Conservation (phyloP, 2,797 vertebrate genomes). For the Poecilia picta region DNA sequence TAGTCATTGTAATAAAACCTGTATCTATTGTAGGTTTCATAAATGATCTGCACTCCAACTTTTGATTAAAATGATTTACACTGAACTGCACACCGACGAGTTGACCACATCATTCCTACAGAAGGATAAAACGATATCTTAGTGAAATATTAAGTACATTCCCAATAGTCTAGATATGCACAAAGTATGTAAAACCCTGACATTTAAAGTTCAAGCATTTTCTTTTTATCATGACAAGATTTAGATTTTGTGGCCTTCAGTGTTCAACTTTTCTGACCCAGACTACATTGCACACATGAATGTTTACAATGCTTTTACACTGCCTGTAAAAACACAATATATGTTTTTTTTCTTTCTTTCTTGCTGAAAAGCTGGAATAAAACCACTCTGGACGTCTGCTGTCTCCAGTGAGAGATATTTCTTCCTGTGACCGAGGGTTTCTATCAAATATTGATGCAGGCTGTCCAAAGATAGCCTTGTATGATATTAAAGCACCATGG, state of each 20-base stretch:
- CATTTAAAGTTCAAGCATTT: not conserved
- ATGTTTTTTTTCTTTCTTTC: not conserved
- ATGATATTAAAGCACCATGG: conserved; percentile 56
- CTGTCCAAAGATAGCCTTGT: conserved; percentile 65
- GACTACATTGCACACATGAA: not conserved
- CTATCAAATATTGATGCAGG: conserved; percentile 75
- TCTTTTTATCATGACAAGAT: not conserved
- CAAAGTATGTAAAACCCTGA: not conserved
- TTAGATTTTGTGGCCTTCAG: not conserved
- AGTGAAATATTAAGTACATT: not conserved
- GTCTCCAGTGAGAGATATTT: conserved; percentile 58
- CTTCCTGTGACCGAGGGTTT: conserved; percentile 73
- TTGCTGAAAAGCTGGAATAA: conserved; percentile 34
- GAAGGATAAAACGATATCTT: not conserved
- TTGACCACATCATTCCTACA: no score
- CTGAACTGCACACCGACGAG: no score
- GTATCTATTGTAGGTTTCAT: no score
- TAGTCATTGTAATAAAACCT: no score
- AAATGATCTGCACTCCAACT: no score
- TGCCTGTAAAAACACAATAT: not conserved
- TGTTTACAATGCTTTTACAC: not conserved
- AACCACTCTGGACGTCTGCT: conserved; percentile 33
- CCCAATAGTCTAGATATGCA: not conserved
- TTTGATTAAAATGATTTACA: no score
- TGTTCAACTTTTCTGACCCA: conserved; percentile 1